Conservation (phyloP, 2,113 vertebrate species). For the Myiozetetes cayanensis region DNA sequence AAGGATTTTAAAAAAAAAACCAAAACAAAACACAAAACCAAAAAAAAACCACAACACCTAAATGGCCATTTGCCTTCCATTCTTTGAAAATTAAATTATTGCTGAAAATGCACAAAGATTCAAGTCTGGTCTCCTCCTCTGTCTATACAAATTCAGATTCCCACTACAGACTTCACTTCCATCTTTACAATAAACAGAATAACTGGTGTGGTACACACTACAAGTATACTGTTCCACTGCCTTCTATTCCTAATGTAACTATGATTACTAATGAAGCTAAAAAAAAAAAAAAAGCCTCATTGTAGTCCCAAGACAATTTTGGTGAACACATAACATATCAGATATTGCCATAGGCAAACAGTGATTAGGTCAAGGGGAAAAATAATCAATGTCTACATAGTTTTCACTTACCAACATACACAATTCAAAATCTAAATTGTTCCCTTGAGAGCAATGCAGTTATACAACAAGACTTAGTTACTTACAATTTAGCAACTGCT, state of each 20-base stretch:
- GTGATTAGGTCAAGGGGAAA: slow-evolving; percentile 66
- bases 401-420: slow-evolving; percentile 69
- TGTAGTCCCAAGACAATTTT: slow-evolving; percentile 49
- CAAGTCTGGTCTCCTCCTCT: neutral
- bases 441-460: slow-evolving; percentile 65
- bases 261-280: slow-evolving; percentile 60
- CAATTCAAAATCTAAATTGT: slow-evolving; percentile 68
- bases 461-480: slow-evolving; percentile 59
- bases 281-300: neutral
- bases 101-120: neutral
- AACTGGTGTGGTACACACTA: neutral
- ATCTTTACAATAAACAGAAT: neutral
- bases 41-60: neutral
- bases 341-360: slow-evolving; percentile 65
- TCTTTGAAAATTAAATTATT: neutral
- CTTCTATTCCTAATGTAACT: slow-evolving; percentile 33
- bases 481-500: slow-evolving; percentile 65
- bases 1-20: neutral
- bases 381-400: slow-evolving; percentile 71
- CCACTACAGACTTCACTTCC: neutral
- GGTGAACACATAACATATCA: slow-evolving; percentile 42
- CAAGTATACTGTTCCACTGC: neutral
- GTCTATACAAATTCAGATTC: neutral
- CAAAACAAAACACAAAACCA: neutral
- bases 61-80: neutral